Evolutionary conservation across 2,888 invertebrate species (phyloP).

Genomic region (Congeria kusceri): DNA sequence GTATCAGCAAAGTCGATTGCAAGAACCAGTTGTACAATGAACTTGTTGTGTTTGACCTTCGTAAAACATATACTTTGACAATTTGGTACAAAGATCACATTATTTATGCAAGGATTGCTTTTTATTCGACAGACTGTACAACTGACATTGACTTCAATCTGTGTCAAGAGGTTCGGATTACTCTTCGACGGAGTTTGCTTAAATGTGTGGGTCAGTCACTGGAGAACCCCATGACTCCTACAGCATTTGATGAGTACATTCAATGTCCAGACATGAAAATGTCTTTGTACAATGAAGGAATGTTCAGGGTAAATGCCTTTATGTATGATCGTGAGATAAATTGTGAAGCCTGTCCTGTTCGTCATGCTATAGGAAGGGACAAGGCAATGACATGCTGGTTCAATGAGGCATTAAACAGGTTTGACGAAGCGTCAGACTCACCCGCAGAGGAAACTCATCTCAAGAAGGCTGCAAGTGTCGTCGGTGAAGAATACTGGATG

Average conservation of each 20-base stretch:
- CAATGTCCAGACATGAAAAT: background rate
- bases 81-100: constrained; percentile 53
- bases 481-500: background rate
- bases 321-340: background rate
- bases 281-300: background rate
- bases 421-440: background rate
- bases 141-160: background rate
- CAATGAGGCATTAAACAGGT: background rate
- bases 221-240: background rate
- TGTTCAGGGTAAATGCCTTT: background rate
- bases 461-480: background rate
- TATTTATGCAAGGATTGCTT: constrained; percentile 36
- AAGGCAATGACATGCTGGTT: background rate
- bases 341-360: background rate
- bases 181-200: too few species aligned
- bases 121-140: background rate
- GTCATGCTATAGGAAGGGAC: background rate
- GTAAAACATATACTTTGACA: constrained; percentile 15
- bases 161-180: too few species aligned
- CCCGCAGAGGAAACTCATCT: background rate
- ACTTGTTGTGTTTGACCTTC: constrained; percentile 40
- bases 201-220: too few species aligned
- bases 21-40: constrained; percentile 38
- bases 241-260: background rate
- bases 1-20: background rate